These are phyloP conservation scores for Salticus scenicus DNA, from an alignment of 2,888 invertebrate species.

Conservation along the genomic window DNA sequence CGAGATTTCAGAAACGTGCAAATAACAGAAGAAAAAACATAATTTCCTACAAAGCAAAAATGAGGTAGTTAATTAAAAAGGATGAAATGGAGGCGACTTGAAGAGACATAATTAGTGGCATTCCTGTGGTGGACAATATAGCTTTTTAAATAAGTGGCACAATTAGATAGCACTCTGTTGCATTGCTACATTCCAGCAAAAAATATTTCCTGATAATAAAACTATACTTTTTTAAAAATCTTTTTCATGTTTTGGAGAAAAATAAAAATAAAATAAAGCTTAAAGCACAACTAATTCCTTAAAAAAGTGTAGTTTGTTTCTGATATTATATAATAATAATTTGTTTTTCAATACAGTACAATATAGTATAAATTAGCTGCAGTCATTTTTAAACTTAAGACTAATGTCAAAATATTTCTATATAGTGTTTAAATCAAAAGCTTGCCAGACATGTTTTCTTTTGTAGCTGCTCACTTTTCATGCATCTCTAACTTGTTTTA, in stretches of 20 bases:
- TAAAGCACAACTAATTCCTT: not conserved
- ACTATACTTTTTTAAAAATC: no score
- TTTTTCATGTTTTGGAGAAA: no score
- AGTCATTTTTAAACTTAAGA: constrained; percentile 40
- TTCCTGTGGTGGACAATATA: constrained; percentile 25
- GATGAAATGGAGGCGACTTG: constrained; percentile 36
- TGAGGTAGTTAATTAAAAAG: constrained; percentile 61
- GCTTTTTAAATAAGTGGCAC: constrained; percentile 43
- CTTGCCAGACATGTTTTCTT: constrained; percentile 25
- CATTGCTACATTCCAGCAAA: constrained; percentile 33
- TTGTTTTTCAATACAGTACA: constrained; percentile 49
- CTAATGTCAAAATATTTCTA: constrained; percentile 32
- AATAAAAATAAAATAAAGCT: no score
- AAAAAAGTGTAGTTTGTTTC: constrained; percentile 32
- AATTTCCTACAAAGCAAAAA: constrained; percentile 33
- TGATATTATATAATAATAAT: constrained; percentile 33
- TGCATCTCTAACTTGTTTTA: constrained; percentile 49
- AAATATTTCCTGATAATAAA: constrained; percentile 52
- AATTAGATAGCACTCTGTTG: constrained; percentile 47
- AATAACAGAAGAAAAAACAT: not conserved
- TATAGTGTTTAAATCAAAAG: constrained; percentile 35
- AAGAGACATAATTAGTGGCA: constrained; percentile 13
- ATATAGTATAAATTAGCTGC: constrained; percentile 62
- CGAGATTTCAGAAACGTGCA: no score
- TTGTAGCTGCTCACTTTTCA: constrained; percentile 48